Evolutionary conservation across 2,113 vertebrate species (phyloP).

Genomic region (Pelmatolapia mariae): DNA sequence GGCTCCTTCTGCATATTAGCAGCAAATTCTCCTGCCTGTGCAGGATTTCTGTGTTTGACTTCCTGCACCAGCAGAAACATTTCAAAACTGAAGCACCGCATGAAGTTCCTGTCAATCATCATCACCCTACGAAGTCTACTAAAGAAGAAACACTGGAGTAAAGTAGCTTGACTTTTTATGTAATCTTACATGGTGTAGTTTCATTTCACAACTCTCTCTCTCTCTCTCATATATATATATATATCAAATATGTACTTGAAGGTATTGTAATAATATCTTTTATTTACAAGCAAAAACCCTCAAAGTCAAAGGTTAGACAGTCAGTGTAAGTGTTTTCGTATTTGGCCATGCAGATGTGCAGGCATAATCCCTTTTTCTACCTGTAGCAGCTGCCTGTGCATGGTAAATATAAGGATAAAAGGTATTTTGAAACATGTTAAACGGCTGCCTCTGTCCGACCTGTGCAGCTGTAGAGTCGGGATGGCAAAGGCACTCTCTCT

Average conservation of each 20-base stretch:
- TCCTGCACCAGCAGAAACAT: neutral
- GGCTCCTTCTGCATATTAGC: neutral
- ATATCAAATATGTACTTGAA: neutral
- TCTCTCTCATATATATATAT: rapidly evolving
- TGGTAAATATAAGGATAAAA: neutral
- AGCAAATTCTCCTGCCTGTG: neutral
- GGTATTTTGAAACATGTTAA: neutral
- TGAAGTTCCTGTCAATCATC: neutral
- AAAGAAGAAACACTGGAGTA: neutral
- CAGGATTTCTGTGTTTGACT: neutral
- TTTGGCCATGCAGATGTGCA: neutral
- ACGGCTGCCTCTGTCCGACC: neutral
- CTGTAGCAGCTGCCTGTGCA: neutral
- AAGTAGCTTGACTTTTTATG: neutral
- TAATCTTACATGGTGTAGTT: neutral
- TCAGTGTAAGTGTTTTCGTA: neutral
- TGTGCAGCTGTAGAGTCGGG: neutral
- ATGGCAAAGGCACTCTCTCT: neutral
- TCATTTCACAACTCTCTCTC: neutral
- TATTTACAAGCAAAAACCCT: neutral
- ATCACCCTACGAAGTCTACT: neutral
- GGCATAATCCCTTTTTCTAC: neutral
- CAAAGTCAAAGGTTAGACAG: neutral
- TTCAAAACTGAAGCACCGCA: neutral
- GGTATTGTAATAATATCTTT: neutral